Evolutionary conservation across 2,113 vertebrate genomes (phyloP).

Genomic region (Poecile atricapillus): DNA sequence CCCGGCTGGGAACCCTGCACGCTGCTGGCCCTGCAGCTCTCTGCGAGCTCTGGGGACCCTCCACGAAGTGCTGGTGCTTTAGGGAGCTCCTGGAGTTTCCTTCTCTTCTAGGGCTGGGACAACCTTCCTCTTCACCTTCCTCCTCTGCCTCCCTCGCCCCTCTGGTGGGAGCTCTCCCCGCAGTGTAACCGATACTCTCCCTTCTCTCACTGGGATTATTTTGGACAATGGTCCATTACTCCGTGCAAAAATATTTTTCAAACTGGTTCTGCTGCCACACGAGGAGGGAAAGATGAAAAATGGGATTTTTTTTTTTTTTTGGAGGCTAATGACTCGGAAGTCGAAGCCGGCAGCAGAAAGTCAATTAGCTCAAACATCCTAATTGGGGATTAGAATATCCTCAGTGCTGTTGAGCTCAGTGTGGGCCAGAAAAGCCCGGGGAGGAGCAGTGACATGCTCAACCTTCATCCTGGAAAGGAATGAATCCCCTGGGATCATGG

Average conservation of each 20-base stretch:
- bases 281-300: not conserved
- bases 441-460: not conserved
- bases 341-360: not conserved
- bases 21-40: not conserved
- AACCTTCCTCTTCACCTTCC: not conserved
- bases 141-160: not conserved
- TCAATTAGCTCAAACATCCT: not conserved
- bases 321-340: not conserved
- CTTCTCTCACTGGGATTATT: not conserved
- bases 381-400: not conserved
- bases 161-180: accelerated
- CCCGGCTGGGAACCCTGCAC: not conserved
- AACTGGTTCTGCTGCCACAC: not conserved
- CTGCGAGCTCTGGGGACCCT: not conserved
- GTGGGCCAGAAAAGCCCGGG: not conserved
- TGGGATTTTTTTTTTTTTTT: not conserved
- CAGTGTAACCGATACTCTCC: accelerated
- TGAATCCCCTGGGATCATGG: not conserved
- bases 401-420: accelerated
- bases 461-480: not conserved
- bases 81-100: not conserved
- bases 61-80: not conserved
- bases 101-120: accelerated
- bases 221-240: not conserved
- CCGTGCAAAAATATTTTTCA: not conserved